Evolutionary conservation across 2,797 vertebrate species (phyloP).

Genomic region (Lithobates pipiens): DNA sequence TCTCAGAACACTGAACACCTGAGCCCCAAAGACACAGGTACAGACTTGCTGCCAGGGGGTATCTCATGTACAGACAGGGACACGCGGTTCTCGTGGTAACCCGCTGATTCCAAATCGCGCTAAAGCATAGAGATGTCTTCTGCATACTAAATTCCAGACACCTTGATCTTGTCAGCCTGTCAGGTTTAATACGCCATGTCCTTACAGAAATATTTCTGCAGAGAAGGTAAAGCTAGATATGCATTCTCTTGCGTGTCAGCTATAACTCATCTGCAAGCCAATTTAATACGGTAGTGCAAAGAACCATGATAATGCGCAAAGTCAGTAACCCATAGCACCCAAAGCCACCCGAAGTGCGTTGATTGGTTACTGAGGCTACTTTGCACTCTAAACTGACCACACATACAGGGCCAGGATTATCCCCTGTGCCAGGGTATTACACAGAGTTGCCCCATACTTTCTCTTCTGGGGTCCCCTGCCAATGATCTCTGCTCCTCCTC

Average conservation of each 20-base stretch:
- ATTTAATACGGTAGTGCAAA: neutral
- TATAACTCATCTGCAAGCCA: neutral
- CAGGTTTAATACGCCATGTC: neutral
- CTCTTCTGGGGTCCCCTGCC: no score
- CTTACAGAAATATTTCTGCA: neutral
- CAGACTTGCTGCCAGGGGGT: neutral
- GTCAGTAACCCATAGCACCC: neutral
- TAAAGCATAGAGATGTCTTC: neutral
- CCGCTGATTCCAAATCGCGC: slow-evolving; percentile 1
- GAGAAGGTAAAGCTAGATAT: neutral
- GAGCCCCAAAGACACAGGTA: slow-evolving; percentile 32
- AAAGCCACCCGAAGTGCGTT: neutral
- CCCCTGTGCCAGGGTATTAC: no score
- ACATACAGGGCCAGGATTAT: no score
- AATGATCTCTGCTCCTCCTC: no score
- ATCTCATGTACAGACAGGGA: neutral
- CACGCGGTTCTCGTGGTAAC: neutral
- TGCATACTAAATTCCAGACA: slow-evolving; percentile 39
- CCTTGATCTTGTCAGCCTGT: neutral
- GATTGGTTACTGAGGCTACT: no score
- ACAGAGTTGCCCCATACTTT: no score
- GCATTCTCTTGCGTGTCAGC: neutral
- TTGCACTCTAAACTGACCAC: no score
- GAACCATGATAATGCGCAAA: neutral
- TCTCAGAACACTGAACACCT: slow-evolving; percentile 10